These are phyloP conservation scores for Eurytoma californica DNA, from an alignment of 2,888 invertebrate genomes.

Conservation along the genomic window DNA sequence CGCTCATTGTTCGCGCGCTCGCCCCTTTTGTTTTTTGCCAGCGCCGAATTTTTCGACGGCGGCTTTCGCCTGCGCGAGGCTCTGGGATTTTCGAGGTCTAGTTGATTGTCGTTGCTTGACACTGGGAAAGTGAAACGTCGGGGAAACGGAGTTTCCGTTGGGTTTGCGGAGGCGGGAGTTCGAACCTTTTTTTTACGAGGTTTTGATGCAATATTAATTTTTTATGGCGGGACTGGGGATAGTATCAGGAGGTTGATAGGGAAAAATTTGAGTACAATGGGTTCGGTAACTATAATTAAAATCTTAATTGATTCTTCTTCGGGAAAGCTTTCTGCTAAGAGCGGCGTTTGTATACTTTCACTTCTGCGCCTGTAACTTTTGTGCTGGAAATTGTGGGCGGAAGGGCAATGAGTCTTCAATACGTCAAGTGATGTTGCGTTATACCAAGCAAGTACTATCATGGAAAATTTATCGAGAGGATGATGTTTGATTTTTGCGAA, in stretches of 20 bases:
- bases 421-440: background rate
- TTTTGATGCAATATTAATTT: no score
- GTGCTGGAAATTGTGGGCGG: conserved; percentile 8
- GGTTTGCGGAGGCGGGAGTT: no score
- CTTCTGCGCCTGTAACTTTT: background rate
- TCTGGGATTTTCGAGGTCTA: background rate
- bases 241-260: no score
- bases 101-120: no score
- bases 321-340: background rate
- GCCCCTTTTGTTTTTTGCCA: background rate
- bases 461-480: no score
- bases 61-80: background rate
- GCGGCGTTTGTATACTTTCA: background rate
- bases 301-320: conserved; percentile 20
- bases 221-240: no score
- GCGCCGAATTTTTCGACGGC: conserved; percentile 6
- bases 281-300: background rate
- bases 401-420: conserved; percentile 5
- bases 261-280: no score
- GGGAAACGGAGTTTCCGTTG: no score
- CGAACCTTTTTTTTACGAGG: no score
- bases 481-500: no score
- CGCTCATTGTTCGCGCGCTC: conserved; percentile 24
- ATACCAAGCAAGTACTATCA: no score
- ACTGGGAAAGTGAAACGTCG: no score